Base-by-base conservation (phyloP, 2,888 invertebrate genomes). In the Diogma glabrata region DNA sequence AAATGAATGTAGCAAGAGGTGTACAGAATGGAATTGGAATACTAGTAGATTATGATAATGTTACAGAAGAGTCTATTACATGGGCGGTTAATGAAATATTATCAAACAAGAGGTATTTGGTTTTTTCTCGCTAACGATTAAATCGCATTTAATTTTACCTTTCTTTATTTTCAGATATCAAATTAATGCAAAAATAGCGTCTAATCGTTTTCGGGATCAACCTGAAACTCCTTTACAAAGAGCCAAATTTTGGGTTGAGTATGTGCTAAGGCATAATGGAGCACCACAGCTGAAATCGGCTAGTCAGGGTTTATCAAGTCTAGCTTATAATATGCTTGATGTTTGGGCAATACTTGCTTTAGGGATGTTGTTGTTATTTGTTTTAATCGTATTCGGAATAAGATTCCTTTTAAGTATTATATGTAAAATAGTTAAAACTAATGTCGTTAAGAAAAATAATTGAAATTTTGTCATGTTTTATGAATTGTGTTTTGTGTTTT, bases 31-130 rank as follows among this genome's bases (percentile, higher is more conserved):
- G 63, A 0, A 57, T 55, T 19, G 65, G 59, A 2, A 47, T 60
- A 8, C 54, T 47, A n/a, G 40, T 63, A 14, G 57, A 59, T 33
- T 59, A 59, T 49, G 20, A 56, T 24, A 52, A 58, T 12, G 50
- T 64, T 2, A 59, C 57, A 1, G 58, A 60, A 45, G 57, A 60
- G 16, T 50, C 48, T 3, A 38, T 62, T 7, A 38, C 52, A 12
- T 26, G 50, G 14, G 57, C 59, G 0, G 47, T 63, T 8, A 54
- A 55, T 36, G 52, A 55, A 48, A 55, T 64, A 23, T 51, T 65
- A 12, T 51, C 52, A 20, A 58, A 64, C 50, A 54, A 58, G 12
- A 62, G 58, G 61, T 66, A 57, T 53, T n/a, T n/a, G n/a, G n/a
- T n/a, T n/a, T n/a, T n/a, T n/a, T n/a, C n/a, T n/a, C n/a, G 46